A percentile compares a stretch with the other conserved stretches of the same genome.
Evolutionary conservation across 2,797 vertebrate genomes (phyloP).

Genomic region (Apogon hyalosoma): DNA sequence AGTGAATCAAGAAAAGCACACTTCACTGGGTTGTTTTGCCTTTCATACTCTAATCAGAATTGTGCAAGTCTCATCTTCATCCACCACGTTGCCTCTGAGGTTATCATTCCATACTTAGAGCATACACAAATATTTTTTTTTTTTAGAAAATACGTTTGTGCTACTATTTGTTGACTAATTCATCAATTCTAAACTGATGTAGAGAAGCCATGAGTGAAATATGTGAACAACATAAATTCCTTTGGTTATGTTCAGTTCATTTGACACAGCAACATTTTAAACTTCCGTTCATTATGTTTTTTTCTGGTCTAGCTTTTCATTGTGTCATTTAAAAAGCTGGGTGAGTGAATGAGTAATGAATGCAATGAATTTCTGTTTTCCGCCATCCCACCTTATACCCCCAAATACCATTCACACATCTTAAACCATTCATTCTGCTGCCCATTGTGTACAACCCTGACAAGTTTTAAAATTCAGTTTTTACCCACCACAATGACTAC

Average conservation of each 20-base stretch:
- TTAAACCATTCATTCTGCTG: conserved; percentile 39
- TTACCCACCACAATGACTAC: conserved; percentile 41
- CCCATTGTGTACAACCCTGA: conserved; percentile 54
- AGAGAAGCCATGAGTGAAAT: background rate
- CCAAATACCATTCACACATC: conserved; percentile 31
- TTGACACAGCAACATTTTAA: conserved; percentile 18
- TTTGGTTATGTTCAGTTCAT: conserved; percentile 12
- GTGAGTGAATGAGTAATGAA: conserved; percentile 49
- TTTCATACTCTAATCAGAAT: too few relatives aligned
- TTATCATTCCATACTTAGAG: too few relatives aligned
- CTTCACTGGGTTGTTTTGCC: too few relatives aligned
- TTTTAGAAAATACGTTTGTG: too few relatives aligned
- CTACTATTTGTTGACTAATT: background rate
- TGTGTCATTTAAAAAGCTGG: conserved; percentile 35
- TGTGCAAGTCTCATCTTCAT: too few relatives aligned
- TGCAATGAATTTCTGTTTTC: conserved; percentile 34
- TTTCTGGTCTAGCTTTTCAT: conserved; percentile 17
- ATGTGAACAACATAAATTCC: background rate
- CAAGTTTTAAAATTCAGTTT: conserved; percentile 50
- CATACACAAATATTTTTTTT: too few relatives aligned
- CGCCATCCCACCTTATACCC: conserved; percentile 39
- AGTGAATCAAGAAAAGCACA: too few relatives aligned
- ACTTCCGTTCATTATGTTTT: background rate
- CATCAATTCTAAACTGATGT: background rate
- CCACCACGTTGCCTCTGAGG: too few relatives aligned